Percentiles rank a stretch among this genome's conserved stretches.
phyloP scores from a whole-genome alignment of 2,113 vertebrate genomes.

The Shinisaurus crocodilurus region DNA sequence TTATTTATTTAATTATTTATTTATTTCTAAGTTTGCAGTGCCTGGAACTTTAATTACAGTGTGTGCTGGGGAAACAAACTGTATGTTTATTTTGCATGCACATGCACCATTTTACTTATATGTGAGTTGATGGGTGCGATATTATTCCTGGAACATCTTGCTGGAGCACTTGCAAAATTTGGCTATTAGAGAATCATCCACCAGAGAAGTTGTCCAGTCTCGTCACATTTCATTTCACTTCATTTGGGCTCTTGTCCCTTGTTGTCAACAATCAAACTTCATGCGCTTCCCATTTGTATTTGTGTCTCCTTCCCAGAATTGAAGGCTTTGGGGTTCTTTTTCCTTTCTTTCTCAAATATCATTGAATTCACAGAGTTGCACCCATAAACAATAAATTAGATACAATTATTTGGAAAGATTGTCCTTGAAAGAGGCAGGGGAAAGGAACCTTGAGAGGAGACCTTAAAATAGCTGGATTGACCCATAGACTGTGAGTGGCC shows the following conservation, averaged over 20 bases:
- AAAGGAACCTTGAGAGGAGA: not conserved
- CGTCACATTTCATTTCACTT: not conserved
- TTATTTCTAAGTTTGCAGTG: constrained; percentile 51
- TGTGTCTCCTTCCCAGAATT: not conserved
- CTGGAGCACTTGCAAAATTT: not conserved
- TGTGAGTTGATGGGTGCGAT: rapidly evolving
- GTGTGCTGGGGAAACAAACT: not conserved
- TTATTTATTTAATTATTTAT: too few relatives aligned
- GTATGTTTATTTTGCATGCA: not conserved
- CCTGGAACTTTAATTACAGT: constrained; percentile 38
- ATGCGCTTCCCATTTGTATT: not conserved
- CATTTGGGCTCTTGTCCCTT: not conserved
- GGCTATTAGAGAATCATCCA: not conserved
- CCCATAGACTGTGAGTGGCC: not conserved
- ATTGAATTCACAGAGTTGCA: not conserved
- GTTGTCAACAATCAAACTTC: not conserved
- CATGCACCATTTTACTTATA: constrained; percentile 16
- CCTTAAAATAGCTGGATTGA: not conserved
- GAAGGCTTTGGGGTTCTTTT: not conserved
- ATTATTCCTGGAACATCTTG: constrained; percentile 25
- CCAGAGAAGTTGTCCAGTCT: not conserved
- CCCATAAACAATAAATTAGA: not conserved
- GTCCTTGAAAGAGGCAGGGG: not conserved
- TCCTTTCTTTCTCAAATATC: not conserved
- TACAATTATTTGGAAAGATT: not conserved